Evolutionary conservation across 1,140 invertebrate genomes (phyloP).

Genomic region (Limonius californicus): DNA sequence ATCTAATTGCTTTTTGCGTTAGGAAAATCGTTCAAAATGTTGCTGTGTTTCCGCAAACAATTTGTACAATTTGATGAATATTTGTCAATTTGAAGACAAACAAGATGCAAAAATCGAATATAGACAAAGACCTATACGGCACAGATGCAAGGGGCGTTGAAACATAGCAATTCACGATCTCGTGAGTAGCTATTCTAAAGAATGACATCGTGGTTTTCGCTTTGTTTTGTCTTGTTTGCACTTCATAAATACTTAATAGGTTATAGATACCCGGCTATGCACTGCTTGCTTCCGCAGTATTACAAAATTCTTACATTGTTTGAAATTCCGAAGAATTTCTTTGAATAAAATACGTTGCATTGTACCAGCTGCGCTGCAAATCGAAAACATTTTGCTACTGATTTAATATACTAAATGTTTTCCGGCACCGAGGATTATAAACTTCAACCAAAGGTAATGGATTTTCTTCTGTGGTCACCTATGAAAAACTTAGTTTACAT

Average conservation of each 20-base stretch:
- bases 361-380: conserved; percentile 5
- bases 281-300: conserved; percentile 22
- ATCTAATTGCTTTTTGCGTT: not conserved
- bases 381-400: not conserved
- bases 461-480: no score
- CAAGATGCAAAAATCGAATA: not conserved
- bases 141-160: conserved; percentile 17
- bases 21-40: not conserved
- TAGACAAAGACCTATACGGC: not conserved
- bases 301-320: conserved; percentile 20
- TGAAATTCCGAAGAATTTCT: not conserved
- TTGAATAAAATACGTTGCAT: conserved; percentile 1
- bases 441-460: no score
- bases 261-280: conserved; percentile 23
- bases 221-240: conserved; percentile 29
- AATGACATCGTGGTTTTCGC: conserved; percentile 31
- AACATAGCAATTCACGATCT: conserved; percentile 29
- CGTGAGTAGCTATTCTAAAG: conserved; percentile 27
- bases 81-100: no score
- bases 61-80: no score
- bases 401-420: not conserved
- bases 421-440: no score
- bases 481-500: no score
- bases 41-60: no score
- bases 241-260: conserved; percentile 30